A percentile compares a stretch with the other conserved stretches of the same genome.
phyloP scores from a whole-genome alignment of 2,888 invertebrate genomes.

The Bembecia ichneumoniformis region DNA sequence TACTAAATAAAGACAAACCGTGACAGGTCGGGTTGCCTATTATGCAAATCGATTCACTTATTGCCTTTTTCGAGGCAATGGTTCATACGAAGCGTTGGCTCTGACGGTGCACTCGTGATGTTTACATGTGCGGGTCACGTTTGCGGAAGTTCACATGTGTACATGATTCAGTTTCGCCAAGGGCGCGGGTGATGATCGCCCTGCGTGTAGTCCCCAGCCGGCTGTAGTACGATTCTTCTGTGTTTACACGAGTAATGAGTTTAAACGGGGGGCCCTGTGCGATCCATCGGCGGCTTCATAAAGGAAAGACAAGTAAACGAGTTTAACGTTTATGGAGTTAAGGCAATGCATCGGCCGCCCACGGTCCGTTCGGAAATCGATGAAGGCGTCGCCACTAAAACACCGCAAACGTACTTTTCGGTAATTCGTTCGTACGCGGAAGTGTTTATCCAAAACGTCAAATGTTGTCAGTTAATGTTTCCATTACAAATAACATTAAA shows the following conservation, averaged over 20 bases:
- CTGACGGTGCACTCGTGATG: slow-evolving; percentile 32
- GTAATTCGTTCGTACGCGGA: slow-evolving; percentile 55
- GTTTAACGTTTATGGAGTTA: slow-evolving; percentile 51
- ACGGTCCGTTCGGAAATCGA: slow-evolving; percentile 49
- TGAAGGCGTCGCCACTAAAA: slow-evolving; percentile 53
- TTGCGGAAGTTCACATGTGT: slow-evolving; percentile 42
- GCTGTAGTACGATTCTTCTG: slow-evolving; percentile 13
- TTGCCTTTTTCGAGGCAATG: slow-evolving; percentile 46
- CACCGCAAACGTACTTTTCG: slow-evolving; percentile 51
- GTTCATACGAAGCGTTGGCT: slow-evolving; percentile 23
- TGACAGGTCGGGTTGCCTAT: slow-evolving; percentile 32
- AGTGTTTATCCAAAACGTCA: slow-evolving; percentile 25
- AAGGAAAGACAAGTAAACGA: slow-evolving; percentile 63
- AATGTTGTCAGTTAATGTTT: neutral
- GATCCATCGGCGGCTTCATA: slow-evolving; percentile 46
- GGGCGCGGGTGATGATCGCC: slow-evolving; percentile 18
- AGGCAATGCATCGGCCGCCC: slow-evolving; percentile 64
- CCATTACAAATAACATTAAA: neutral
- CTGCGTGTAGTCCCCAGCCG: neutral
- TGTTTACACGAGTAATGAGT: slow-evolving; percentile 30
- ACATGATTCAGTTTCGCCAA: slow-evolving; percentile 32
- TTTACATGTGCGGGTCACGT: slow-evolving; percentile 39
- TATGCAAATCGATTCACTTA: slow-evolving; percentile 54
- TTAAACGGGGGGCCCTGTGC: slow-evolving; percentile 44
- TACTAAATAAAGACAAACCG: slow-evolving; percentile 43